Percentiles rank a stretch among this genome's conserved stretches.
Conservation (phyloP, 2,888 invertebrate genomes). For the Nemoura dubitans region DNA sequence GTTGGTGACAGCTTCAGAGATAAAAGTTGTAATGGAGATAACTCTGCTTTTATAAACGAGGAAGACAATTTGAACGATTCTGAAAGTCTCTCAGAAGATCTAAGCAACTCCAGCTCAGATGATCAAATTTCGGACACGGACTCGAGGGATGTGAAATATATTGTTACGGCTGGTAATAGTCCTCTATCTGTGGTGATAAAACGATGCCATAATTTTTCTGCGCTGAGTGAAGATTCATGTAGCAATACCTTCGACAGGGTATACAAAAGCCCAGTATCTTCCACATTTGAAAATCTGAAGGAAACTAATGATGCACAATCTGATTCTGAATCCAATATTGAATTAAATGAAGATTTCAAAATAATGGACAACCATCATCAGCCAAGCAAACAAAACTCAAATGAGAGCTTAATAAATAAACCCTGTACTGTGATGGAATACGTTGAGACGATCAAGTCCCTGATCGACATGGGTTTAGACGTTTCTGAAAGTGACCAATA, state of each 20-base stretch:
- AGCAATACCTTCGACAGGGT: not conserved
- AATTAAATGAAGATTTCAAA: too few species aligned
- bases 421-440: not conserved
- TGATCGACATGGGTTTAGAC: not conserved
- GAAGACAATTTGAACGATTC: not conserved
- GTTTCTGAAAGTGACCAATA: not conserved
- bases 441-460: not conserved
- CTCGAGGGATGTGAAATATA: not conserved
- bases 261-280: not conserved
- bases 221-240: not conserved
- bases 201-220: not conserved
- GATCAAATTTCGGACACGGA: not conserved
- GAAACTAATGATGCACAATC: not conserved
- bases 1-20: not conserved
- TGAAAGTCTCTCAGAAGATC: not conserved
- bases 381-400: not conserved
- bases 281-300: not conserved
- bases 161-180: not conserved
- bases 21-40: not conserved
- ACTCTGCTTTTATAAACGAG: not conserved
- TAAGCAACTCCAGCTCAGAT: not conserved
- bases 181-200: not conserved
- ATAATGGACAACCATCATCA: not conserved
- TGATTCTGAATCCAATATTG: not conserved
- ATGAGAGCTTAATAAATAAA: not conserved